These are phyloP conservation scores for Telmatochromis brachygnathus DNA, from an alignment of 2,113 vertebrate genomes.

Conservation along the genomic window DNA sequence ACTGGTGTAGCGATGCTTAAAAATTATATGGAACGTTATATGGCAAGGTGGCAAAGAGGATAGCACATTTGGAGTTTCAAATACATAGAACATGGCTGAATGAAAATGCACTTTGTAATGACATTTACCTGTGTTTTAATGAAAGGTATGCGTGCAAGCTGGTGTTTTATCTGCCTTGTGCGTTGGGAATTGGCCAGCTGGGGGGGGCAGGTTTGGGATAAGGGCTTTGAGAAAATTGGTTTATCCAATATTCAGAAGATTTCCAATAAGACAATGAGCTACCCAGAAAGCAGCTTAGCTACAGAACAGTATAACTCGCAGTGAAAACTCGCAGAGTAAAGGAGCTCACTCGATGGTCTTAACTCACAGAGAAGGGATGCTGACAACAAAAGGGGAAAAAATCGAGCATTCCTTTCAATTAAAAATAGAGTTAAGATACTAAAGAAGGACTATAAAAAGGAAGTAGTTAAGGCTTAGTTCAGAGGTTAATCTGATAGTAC, in stretches of 20 bases:
- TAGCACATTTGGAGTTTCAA: constrained; percentile 49
- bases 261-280: constrained; percentile 60
- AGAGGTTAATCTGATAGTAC: constrained; percentile 57
- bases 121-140: constrained; percentile 57
- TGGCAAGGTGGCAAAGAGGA: constrained; percentile 41
- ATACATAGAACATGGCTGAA: background rate
- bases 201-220: background rate
- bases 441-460: constrained; percentile 32
- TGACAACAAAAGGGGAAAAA: background rate
- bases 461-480: constrained; percentile 47
- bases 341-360: constrained; percentile 34
- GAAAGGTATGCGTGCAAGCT: constrained; percentile 48
- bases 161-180: constrained; percentile 30
- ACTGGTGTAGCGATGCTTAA: constrained; percentile 61
- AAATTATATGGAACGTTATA: constrained; percentile 69
- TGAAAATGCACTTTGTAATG: constrained; percentile 44
- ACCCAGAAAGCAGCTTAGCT: constrained; percentile 53
- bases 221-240: constrained; percentile 41
- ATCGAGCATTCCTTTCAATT: constrained; percentile 44
- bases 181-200: background rate
- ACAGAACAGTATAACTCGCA: constrained; percentile 5
- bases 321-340: constrained; percentile 56
- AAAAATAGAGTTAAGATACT: constrained; percentile 28
- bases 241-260: constrained; percentile 62
- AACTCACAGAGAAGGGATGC: background rate